Conservation (phyloP, 2,113 vertebrate genomes). For the Neolamprologus sp. region DNA sequence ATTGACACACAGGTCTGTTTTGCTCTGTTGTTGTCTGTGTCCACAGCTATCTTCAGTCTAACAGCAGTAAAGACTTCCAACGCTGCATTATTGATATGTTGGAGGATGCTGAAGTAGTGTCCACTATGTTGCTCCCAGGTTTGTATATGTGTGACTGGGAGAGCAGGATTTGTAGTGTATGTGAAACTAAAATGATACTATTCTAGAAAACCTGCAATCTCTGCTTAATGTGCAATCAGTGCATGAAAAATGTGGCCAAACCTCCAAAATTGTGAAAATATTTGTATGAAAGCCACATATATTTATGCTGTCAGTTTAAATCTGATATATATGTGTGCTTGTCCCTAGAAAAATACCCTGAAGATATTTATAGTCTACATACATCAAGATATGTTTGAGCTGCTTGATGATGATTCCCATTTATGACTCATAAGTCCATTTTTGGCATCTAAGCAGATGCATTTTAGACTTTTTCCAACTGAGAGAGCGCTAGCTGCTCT, state of each 20-base stretch:
- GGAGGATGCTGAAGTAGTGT: conserved; percentile 83
- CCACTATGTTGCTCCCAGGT: conserved; percentile 93
- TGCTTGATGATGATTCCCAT: neutral
- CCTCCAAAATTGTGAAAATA: neutral
- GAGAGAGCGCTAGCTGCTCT: neutral
- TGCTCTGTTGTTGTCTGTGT: neutral
- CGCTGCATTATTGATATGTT: conserved; percentile 81
- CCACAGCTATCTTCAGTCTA: conserved; percentile 84
- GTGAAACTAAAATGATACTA: neutral
- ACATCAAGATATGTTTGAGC: neutral
- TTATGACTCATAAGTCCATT: neutral
- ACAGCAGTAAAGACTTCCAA: conserved; percentile 86
- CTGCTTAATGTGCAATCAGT: neutral
- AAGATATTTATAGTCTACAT: neutral
- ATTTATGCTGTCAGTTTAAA: neutral
- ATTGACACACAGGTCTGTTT: neutral
- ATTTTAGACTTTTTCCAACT: neutral
- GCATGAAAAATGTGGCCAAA: neutral
- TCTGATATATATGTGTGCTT: neutral
- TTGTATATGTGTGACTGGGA: neutral
- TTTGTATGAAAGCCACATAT: neutral
- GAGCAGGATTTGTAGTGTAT: neutral
- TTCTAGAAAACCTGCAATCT: neutral
- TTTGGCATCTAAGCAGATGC: neutral
- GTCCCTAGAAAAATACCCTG: neutral